Conservation (phyloP, 1,140 invertebrate species). For the Aphis gossypii region DNA sequence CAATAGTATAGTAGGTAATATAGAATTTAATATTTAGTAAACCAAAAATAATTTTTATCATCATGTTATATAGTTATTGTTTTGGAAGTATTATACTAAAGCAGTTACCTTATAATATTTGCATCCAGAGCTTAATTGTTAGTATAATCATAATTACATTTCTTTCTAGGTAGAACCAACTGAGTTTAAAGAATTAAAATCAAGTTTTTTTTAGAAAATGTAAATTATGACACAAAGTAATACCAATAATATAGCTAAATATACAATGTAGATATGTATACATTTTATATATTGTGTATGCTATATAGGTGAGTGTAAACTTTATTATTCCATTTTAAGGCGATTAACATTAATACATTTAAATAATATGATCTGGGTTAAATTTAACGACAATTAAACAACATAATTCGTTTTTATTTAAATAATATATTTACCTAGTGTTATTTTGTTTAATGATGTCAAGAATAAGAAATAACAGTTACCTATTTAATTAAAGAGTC, state of each 20-base stretch:
- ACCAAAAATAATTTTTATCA: background rate
- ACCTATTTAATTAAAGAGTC: background rate
- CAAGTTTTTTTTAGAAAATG: background rate
- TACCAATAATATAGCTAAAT: background rate
- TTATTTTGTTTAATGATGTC: background rate
- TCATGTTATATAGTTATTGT: background rate
- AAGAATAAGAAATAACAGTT: background rate
- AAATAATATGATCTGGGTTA: background rate
- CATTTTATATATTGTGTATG: background rate
- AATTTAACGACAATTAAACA: background rate
- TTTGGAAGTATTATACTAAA: background rate
- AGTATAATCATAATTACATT: constrained; percentile 17
- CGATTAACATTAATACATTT: background rate
- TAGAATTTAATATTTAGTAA: background rate
- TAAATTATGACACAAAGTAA: background rate
- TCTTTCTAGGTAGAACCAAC: background rate
- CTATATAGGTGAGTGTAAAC: background rate
- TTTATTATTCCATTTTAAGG: background rate
- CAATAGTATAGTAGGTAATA: background rate
- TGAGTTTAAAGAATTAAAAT: background rate
- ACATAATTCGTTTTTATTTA: background rate
- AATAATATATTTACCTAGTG: background rate
- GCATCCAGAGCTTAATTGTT: background rate
- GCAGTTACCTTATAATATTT: background rate
- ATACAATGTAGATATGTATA: background rate